A percentile compares a stretch with the other conserved stretches of the same genome.
Evolutionary conservation across 2,888 invertebrate genomes (phyloP).

Genomic region (Chrysopilus asiliformis): DNA sequence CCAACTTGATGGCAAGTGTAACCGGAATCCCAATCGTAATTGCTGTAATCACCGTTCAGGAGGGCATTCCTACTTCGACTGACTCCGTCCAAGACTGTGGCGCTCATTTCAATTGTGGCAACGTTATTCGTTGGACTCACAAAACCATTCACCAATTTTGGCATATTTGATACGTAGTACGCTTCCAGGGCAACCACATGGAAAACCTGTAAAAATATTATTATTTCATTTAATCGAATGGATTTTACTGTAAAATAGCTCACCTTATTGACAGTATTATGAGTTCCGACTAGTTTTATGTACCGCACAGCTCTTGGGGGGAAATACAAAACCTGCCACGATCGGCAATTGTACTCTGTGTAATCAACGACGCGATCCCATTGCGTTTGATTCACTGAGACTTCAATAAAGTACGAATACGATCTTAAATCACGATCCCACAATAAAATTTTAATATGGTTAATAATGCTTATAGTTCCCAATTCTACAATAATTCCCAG

Average conservation of each 20-base stretch:
- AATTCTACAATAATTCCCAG: conserved; percentile 78
- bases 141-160: conserved; percentile 60
- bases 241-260: conserved; percentile 11
- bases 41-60: conserved; percentile 85
- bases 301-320: conserved; percentile 74
- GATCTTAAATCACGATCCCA: conserved; percentile 87
- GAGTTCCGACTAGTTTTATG: conserved; percentile 73
- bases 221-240: neutral
- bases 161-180: conserved; percentile 62
- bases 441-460: conserved; percentile 80
- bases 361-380: conserved; percentile 93
- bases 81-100: conserved; percentile 93
- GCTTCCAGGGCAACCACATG: conserved; percentile 91
- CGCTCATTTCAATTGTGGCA: conserved; percentile 78
- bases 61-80: conserved; percentile 85
- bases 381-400: conserved; percentile 88
- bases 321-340: conserved; percentile 94
- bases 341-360: conserved; percentile 82
- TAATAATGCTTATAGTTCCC: conserved; percentile 75
- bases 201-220: conserved; percentile 44
- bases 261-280: conserved; percentile 89
- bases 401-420: conserved; percentile 45
- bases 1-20: conserved; percentile 96
- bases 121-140: conserved; percentile 80
- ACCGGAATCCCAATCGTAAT: conserved; percentile 98